Conservation (phyloP, 2,797 vertebrate species). For the Myoxocephalus aenaeus region DNA sequence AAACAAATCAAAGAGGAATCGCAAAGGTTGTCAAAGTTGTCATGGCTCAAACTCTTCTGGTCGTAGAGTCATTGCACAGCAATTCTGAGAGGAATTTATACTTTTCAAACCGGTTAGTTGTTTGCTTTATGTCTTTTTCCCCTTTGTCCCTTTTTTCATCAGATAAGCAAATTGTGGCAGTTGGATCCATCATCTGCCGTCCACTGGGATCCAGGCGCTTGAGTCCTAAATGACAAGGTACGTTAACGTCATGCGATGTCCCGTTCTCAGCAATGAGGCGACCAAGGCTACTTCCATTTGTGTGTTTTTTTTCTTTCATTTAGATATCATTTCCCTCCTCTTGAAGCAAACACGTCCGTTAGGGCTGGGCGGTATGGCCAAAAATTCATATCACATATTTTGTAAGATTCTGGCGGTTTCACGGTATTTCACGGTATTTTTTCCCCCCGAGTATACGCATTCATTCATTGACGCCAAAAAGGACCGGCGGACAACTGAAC, state of each 20-base stretch:
- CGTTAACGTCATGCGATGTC: neutral
- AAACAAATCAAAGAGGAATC: neutral
- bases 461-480: too few relatives aligned
- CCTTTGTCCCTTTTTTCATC: constrained; percentile 17
- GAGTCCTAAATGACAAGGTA: constrained; percentile 85
- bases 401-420: too few relatives aligned
- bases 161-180: constrained; percentile 67
- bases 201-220: constrained; percentile 73
- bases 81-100: neutral
- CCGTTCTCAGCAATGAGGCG: neutral
- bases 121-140: neutral
- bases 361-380: too few relatives aligned
- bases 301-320: neutral
- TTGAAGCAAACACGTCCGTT: neutral
- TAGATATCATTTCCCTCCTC: neutral
- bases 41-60: neutral
- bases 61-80: neutral
- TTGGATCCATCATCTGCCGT: constrained; percentile 62
- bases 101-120: neutral
- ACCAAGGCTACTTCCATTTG: neutral
- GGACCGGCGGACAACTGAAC: too few relatives aligned
- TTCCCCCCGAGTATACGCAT: too few relatives aligned
- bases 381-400: too few relatives aligned
- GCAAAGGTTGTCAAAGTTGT: neutral
- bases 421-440: too few relatives aligned